These are phyloP conservation scores for Heliconius cydno DNA, from an alignment of 2,888 invertebrate species.

Conservation along the genomic window DNA sequence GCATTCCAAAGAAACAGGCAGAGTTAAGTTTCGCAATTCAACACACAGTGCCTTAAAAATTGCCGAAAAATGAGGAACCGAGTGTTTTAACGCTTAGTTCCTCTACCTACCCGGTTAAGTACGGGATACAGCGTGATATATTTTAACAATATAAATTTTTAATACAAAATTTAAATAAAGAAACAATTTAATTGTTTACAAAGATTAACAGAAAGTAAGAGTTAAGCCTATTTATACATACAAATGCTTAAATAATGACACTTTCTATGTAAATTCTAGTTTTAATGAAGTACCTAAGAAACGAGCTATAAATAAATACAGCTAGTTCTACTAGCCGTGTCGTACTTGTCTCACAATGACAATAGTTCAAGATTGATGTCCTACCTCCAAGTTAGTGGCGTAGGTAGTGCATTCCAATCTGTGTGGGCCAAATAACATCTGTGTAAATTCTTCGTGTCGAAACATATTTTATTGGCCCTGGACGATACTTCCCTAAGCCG, in stretches of 20 bases:
- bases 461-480: conserved; percentile 54
- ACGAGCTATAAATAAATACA: conserved; percentile 40
- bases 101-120: not conserved
- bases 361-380: conserved; percentile 59
- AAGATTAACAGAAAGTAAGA: not conserved
- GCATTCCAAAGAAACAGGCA: no score
- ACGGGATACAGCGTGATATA: not conserved
- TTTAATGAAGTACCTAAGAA: conserved; percentile 19
- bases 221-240: conserved; percentile 3
- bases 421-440: conserved; percentile 70
- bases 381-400: conserved; percentile 57
- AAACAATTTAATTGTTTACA: not conserved
- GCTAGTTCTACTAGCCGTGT: conserved; percentile 39
- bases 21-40: no score
- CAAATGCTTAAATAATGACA: conserved; percentile 1
- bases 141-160: not conserved
- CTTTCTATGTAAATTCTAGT: conserved; percentile 18
- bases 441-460: conserved; percentile 62
- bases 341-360: conserved; percentile 50
- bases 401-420: conserved; percentile 70
- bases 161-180: not conserved
- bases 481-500: conserved; percentile 53
- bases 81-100: no score
- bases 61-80: no score
- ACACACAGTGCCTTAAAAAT: no score